phyloP scores from a whole-genome alignment of 1,140 invertebrate species.

The Potamilus streckersoni region DNA sequence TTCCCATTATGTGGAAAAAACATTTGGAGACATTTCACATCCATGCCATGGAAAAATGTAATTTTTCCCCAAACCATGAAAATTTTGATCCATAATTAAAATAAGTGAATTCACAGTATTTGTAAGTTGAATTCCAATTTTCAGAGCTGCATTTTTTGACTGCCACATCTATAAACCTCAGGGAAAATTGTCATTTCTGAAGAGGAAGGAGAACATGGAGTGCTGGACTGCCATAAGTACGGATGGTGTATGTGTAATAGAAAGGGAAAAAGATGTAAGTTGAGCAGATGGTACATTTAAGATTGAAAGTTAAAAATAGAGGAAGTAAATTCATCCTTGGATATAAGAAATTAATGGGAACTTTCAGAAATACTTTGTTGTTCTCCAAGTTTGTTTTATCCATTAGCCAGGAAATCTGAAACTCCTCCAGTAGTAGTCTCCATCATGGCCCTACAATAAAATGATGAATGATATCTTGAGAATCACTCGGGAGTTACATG shows the following conservation, averaged over 20 bases:
- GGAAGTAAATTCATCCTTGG: neutral
- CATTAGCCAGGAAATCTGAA: neutral
- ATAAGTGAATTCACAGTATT: no score
- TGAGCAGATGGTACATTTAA: neutral
- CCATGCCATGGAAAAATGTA: no score
- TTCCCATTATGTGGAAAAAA: no score
- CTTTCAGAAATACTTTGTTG: neutral
- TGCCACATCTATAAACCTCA: constrained; percentile 91
- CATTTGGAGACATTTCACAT: no score
- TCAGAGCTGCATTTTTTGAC: constrained; percentile 82
- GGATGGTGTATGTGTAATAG: constrained; percentile 88
- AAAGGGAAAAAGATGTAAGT: constrained; percentile 85
- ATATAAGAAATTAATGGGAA: neutral
- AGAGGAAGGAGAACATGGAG: constrained; percentile 83
- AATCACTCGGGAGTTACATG: no score
- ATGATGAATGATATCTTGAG: neutral
- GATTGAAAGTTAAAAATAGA: constrained; percentile 35
- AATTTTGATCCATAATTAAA: no score
- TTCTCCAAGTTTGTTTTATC: neutral
- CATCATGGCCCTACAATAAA: neutral
- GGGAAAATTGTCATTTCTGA: constrained; percentile 83
- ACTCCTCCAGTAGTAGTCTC: neutral
- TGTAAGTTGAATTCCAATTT: constrained; percentile 33
- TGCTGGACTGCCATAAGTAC: constrained; percentile 90
- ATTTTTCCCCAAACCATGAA: no score